These are phyloP conservation scores for Carduelis carduelis DNA, from an alignment of 2,797 vertebrate species.

Conservation along the genomic window DNA sequence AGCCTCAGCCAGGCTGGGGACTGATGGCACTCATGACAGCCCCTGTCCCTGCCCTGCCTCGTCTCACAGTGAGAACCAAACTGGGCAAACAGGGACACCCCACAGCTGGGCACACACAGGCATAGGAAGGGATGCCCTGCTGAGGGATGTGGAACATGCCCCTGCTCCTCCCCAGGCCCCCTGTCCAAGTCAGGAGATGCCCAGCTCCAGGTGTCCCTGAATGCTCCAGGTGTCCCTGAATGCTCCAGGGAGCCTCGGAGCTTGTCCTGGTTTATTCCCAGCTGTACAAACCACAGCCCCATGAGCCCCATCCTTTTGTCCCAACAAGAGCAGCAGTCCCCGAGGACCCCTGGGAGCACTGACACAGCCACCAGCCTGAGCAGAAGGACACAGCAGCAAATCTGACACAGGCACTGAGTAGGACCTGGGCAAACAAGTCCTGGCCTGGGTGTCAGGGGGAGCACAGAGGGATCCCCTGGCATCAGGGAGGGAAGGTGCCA, in stretches of 20 bases:
- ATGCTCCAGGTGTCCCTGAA: too few species aligned
- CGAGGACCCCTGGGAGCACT: background rate
- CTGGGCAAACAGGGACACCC: background rate
- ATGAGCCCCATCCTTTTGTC: background rate
- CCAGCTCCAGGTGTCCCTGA: too few species aligned
- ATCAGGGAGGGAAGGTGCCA: background rate
- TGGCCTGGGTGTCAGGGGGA: background rate
- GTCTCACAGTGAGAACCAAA: too few species aligned
- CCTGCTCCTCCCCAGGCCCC: background rate
- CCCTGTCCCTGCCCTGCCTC: background rate
- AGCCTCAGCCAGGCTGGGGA: rapidly evolving
- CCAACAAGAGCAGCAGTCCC: background rate
- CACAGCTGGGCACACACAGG: background rate
- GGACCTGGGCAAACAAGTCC: background rate
- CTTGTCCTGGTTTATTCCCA: background rate
- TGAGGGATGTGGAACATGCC: rapidly evolving
- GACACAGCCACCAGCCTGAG: background rate
- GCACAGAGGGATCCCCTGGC: background rate
- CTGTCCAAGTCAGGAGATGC: background rate
- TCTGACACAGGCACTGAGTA: background rate
- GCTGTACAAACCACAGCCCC: background rate
- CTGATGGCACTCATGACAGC: background rate
- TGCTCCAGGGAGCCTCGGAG: background rate
- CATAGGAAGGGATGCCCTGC: background rate
- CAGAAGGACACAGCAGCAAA: background rate